A percentile compares a stretch with the other conserved stretches of the same genome.
These are phyloP conservation scores for Blomia tropicalis DNA, from an alignment of 2,888 invertebrate genomes.

Conservation along the genomic window DNA sequence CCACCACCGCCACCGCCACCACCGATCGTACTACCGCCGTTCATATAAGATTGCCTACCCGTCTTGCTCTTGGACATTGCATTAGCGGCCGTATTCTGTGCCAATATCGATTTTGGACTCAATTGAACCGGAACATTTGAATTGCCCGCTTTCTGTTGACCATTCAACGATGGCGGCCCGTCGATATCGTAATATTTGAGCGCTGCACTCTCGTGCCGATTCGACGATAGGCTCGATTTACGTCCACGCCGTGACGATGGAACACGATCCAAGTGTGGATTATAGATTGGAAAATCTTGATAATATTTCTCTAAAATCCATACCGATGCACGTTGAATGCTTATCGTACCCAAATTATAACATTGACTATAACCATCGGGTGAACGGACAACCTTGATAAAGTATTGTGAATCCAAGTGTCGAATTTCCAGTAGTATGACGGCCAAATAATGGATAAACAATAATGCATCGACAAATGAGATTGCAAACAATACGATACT, in stretches of 20 bases:
- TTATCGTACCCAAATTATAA: conserved; percentile 64
- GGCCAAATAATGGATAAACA: conserved; percentile 85
- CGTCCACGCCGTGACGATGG: conserved; percentile 40
- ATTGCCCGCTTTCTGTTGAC: background rate
- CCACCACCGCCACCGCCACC: too few species aligned
- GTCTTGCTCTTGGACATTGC: conserved; percentile 20
- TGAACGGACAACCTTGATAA: conserved; percentile 57
- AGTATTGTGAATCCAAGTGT: conserved; percentile 70
- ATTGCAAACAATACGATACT: conserved; percentile 79
- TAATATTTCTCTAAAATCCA: conserved; percentile 89
- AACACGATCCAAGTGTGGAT: conserved; percentile 80
- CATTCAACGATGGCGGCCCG: conserved; percentile 21
- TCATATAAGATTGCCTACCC: conserved; percentile 27
- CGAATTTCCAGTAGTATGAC: conserved; percentile 82
- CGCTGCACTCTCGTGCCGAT: conserved; percentile 29
- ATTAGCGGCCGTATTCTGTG: conserved; percentile 7
- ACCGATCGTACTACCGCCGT: conserved; percentile 30
- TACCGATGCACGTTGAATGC: conserved; percentile 85
- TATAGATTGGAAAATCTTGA: conserved; percentile 86
- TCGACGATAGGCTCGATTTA: conserved; percentile 15
- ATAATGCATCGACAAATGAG: conserved; percentile 75
- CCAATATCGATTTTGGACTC: conserved; percentile 14
- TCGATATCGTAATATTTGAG: conserved; percentile 98
- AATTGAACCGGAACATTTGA: background rate
- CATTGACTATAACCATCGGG: conserved; percentile 84